Percentiles rank a stretch among this genome's conserved stretches.
Evolutionary conservation across 2,113 vertebrate species (phyloP).

Genomic region (Carassius carassius): DNA sequence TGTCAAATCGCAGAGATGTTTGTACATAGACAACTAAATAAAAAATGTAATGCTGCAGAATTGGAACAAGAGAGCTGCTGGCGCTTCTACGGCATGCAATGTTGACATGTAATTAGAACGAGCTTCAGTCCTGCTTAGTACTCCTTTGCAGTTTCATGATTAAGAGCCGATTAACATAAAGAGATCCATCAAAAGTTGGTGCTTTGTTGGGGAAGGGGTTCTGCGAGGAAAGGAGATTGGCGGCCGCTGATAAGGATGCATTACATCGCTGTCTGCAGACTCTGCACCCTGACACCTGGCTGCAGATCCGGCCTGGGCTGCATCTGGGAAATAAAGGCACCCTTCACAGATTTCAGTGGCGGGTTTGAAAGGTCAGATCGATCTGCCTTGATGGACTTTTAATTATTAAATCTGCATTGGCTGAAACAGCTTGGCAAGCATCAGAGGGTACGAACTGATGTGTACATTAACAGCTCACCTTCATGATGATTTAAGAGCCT

Average conservation of each 20-base stretch:
- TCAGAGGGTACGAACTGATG: constrained; percentile 13
- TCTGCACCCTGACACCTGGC: constrained; percentile 44
- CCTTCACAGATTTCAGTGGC: constrained; percentile 33
- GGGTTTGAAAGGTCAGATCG: constrained; percentile 53
- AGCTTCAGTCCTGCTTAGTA: constrained; percentile 37
- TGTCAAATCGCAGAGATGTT: constrained; percentile 14
- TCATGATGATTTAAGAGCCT: constrained; percentile 26
- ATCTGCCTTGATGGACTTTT: constrained; percentile 52
- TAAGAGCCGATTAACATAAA: constrained; percentile 57
- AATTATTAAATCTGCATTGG: constrained; percentile 55
- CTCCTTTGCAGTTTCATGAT: constrained; percentile 47
- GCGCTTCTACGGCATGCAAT: background rate
- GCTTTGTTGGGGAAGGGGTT: constrained; percentile 33
- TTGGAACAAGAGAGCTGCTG: background rate
- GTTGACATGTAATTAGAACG: constrained; percentile 47
- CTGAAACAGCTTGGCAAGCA: constrained; percentile 40
- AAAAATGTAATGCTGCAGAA: background rate
- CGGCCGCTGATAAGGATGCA: constrained; percentile 50
- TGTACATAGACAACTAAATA: constrained; percentile 3
- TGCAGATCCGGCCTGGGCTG: constrained; percentile 1
- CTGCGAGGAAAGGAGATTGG: constrained; percentile 29
- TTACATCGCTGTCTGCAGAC: constrained; percentile 33
- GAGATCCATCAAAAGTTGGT: constrained; percentile 56
- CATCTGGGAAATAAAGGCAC: constrained; percentile 45
- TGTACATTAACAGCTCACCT: constrained; percentile 40